These are phyloP conservation scores for Leucophora obtusa DNA, from an alignment of 2,888 invertebrate species.

Conservation along the genomic window DNA sequence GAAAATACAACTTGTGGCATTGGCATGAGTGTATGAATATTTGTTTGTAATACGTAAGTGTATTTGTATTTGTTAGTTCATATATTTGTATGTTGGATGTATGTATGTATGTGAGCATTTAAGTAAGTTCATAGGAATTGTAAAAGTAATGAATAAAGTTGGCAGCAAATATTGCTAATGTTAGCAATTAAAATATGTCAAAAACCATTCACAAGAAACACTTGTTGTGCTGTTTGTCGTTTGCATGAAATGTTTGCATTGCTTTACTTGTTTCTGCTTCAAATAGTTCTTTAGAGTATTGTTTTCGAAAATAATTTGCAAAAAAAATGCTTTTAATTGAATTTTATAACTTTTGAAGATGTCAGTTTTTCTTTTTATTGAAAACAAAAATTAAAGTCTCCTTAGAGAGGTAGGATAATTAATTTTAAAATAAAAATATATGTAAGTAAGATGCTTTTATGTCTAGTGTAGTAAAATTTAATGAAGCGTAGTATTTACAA, in stretches of 20 bases:
- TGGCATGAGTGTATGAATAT: too few species aligned
- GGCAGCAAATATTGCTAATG: conserved; percentile 61
- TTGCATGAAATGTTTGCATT: conserved; percentile 16
- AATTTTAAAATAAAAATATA: conserved; percentile 24
- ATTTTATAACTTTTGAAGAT: conserved; percentile 44
- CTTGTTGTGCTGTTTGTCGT: conserved; percentile 33
- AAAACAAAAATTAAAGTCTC: conserved; percentile 8
- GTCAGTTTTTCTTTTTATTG: background rate
- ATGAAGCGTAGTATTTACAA: background rate
- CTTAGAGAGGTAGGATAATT: conserved; percentile 35
- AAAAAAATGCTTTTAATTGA: conserved; percentile 47
- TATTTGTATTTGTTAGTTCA: background rate
- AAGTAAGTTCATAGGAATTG: conserved; percentile 30
- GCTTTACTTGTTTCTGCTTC: conserved; percentile 27
- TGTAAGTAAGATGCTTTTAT: background rate
- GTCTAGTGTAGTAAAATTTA: conserved; percentile 20
- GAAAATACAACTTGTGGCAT: conserved; percentile 34
- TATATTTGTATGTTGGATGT: too few species aligned
- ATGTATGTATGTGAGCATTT: background rate
- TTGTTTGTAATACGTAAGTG: too few species aligned
- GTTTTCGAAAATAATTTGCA: conserved; percentile 47
- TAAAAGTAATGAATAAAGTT: conserved; percentile 57
- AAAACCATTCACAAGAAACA: conserved; percentile 60
- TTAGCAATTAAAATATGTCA: conserved; percentile 64
- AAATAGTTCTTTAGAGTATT: conserved; percentile 52